Evolutionary conservation across 2,797 vertebrate species (phyloP), one percentile per base, ranked within the genome.

Genomic region (Myripristis murdjan): DNA sequence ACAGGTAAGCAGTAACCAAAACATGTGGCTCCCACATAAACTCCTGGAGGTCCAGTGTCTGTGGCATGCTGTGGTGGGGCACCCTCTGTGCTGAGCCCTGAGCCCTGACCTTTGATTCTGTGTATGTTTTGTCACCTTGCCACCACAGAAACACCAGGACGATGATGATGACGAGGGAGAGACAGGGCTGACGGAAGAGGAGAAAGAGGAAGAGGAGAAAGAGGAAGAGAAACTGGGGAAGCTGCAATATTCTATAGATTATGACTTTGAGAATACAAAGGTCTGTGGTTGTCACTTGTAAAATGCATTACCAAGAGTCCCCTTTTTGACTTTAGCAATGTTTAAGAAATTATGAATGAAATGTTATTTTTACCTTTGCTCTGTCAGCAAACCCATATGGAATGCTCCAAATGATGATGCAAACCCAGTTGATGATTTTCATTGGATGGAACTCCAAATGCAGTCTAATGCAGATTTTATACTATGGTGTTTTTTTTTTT

Each of bases 211-310:
- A 6, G 98, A 99, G 71, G 97, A 97, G 73, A 98, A 99, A 81
- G 98, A 98, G 60, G 93, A 97, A 70, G 98, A 98, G 0, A 97
- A 98, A 87, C 92, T 99, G 82, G 98, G 98, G 51, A 99, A 99
- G 77, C 91, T 99, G 85, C 98, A 99, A 68, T 99, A 98, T 81
- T 99, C 98, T 0, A 88, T 99, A 79, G 98, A 99, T 74, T 99
- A 98, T 0, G 98, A 99, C 86, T 99, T 99, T 92, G 96, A 98
- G 83, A 96, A 96, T 0, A 96, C 96, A 67, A 98, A 99, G 97
- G 98, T 97, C 44, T 76, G 84, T 82, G 33, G 8, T 6, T 28
- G 2, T 53, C 15, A 26, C 4, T 44, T 56, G 1, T n/a, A 12
- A 6, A 41, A 37, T 8, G 3, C 2, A 41, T 43, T 10, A 6